Percentiles rank a stretch among this genome's conserved stretches.
Evolutionary conservation across 1,140 invertebrate species (phyloP).

Genomic region (Phymastichus coffea): DNA sequence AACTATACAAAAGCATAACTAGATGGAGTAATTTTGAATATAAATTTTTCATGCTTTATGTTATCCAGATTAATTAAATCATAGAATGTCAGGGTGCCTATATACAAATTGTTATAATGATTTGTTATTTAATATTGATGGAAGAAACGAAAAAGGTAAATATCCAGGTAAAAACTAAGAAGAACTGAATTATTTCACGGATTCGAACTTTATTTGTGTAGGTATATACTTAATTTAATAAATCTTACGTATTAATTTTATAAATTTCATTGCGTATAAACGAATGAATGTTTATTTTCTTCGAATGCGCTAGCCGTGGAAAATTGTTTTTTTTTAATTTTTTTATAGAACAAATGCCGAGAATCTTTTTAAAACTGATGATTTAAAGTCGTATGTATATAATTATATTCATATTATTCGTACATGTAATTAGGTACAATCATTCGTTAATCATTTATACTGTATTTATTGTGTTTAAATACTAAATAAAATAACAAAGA

Average conservation of each 20-base stretch:
- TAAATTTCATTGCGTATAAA: constrained; percentile 20
- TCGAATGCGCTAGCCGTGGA: too few species aligned
- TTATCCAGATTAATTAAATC: too few species aligned
- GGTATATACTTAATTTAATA: constrained; percentile 26
- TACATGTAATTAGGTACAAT: too few species aligned
- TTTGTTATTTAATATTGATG: too few species aligned
- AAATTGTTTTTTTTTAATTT: too few species aligned
- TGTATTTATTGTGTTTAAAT: neutral
- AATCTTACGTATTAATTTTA: constrained; percentile 14
- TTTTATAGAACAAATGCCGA: constrained; percentile 7
- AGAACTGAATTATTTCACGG: constrained; percentile 8
- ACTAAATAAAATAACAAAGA: neutral
- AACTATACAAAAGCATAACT: too few species aligned
- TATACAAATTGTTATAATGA: too few species aligned
- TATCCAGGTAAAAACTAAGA: too few species aligned
- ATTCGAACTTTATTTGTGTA: constrained; percentile 24
- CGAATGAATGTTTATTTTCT: neutral
- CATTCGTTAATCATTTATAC: neutral
- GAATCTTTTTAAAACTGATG: neutral
- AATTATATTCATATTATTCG: neutral
- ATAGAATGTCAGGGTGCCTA: too few species aligned
- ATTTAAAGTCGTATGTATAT: neutral
- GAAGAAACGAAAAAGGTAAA: too few species aligned
- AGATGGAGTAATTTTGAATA: too few species aligned
- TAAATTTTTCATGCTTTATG: too few species aligned